These are phyloP conservation scores for Megaceryle maxima DNA, from an alignment of 2,113 vertebrate species.

Conservation along the genomic window DNA sequence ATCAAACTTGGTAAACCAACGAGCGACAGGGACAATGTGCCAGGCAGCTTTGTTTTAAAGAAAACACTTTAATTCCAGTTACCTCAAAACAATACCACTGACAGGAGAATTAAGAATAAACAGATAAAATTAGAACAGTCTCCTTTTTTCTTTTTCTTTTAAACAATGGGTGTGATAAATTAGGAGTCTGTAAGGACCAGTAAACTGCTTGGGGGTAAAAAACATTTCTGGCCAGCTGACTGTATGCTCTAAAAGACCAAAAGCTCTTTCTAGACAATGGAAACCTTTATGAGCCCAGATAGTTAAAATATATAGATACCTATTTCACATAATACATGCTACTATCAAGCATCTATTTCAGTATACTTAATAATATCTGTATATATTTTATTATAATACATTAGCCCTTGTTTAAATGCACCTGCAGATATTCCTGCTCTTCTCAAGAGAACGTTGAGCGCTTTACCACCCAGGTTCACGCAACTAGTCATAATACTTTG, in stretches of 20 bases:
- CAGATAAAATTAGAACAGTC: background rate
- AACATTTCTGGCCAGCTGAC: background rate
- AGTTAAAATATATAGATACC: background rate
- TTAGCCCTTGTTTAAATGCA: background rate
- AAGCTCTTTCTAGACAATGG: background rate
- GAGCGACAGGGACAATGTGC: rapidly evolving
- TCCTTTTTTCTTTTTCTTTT: background rate
- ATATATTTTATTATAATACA: background rate
- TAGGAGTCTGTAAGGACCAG: background rate
- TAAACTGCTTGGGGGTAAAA: background rate
- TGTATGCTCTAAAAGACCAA: background rate
- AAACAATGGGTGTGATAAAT: background rate
- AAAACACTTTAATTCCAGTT: background rate
- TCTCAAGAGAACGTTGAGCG: background rate
- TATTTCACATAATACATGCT: no score
- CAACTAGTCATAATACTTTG: background rate
- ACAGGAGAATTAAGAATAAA: background rate
- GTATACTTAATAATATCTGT: background rate
- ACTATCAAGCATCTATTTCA: background rate
- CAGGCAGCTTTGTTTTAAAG: background rate
- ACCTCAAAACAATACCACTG: background rate
- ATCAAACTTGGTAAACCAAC: rapidly evolving
- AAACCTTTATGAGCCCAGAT: background rate
- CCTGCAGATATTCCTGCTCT: background rate
- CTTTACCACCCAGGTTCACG: background rate